Base-by-base conservation (phyloP, 2,888 invertebrate species). In the Flabesymbios commensalis region DNA sequence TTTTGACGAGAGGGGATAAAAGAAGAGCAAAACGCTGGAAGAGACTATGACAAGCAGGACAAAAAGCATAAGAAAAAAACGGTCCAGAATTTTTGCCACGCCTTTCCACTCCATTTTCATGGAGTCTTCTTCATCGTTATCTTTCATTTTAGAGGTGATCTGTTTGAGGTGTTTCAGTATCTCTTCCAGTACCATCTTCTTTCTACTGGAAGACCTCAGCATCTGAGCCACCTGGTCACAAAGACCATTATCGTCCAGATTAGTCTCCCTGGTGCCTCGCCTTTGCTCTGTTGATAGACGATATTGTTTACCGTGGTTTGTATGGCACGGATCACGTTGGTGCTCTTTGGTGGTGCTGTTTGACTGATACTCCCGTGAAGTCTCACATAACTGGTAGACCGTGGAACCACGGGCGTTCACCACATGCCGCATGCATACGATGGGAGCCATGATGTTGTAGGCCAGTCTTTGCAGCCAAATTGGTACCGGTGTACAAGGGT, bases 61-160 rank as follows among this genome's bases (percentile, higher is more conserved):
- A 45, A 70, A 70, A 24, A 70, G 42, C 7, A 67, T 31, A 5
- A 70, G 62, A 24, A 69, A 67, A 39, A 70, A 64, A 7, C 70
- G 57, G 53, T 70, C 70, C 24, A 70, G 42, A 2, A 69, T 52
- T 42, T 61, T 64, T 19, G 70, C 70, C 24, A 65, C 57, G 5
- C 55, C 51, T 47, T 67, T 65, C 70, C 70, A 70, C 49, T 70
- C 68, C 2, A 54, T 53, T 31, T 60, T 63, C 2, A 70, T 33
- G 1, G 39, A 31, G 14, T 64, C 66, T 51, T 63, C 55, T 43
- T 64, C 61, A 5, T 64, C 63, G 17, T 62, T 53, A 3, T 65
- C 69, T 32, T 59, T 63, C 53, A 70, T 28, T 28, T 61, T 59
- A 10, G 28, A 32, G 17, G 70, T 69, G 22, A 70, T 63, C 22